Base-by-base conservation (phyloP, 53 echinoderm and acorn worm genomes). In the Arbacia lixula region DNA sequence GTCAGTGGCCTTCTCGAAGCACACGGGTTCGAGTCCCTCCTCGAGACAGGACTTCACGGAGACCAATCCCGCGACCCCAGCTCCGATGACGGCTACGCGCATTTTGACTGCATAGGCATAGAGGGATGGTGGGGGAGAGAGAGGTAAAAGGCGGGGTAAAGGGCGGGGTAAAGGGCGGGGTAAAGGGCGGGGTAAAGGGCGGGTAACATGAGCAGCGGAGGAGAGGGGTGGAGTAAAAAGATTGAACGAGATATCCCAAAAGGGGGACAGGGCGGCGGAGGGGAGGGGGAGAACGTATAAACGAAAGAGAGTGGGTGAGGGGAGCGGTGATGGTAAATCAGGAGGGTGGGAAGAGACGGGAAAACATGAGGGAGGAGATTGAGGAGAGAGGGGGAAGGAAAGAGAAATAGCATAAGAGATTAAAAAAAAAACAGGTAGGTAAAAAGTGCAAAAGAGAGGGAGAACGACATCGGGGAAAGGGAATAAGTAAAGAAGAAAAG, bases 1-100 rank as follows among this genome's bases (percentile, higher is more conserved):
- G 5, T 69, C 41, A 12, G 34, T 11, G 3, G 12, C 12, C 69
- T 27, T 69, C 29, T 69, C 69, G 26, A 69, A 69, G 26, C 69
- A 69, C 46, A 41, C 46, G 1, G 69, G 69, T 43, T 69, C 26
- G 3, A 69, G 42, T 6, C 69, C 69, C 43, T 69, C 69, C 2
- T 69, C 46, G 26, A 69, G 3, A 27, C 69, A 69, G 12, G 69
- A 42, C 28, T 69, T 69, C 4, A 69, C 27, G 12, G 42, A 12
- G 9, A 43, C 69, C 14, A 69, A 29, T 33, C 69, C 69, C 1
- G 69, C n/a, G 2, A 41, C 69, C 28, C 69, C 69, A 69, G 69
- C 22, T 43, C 69, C 69, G 14, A 69, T 69, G 10, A 69, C 27
- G 28, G 69, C 69, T 27, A 69, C 69, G 36, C 66, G n/a, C 36